These are phyloP conservation scores for Anoplopoma fimbria DNA, from an alignment of 2,113 vertebrate species.

Conservation along the genomic window DNA sequence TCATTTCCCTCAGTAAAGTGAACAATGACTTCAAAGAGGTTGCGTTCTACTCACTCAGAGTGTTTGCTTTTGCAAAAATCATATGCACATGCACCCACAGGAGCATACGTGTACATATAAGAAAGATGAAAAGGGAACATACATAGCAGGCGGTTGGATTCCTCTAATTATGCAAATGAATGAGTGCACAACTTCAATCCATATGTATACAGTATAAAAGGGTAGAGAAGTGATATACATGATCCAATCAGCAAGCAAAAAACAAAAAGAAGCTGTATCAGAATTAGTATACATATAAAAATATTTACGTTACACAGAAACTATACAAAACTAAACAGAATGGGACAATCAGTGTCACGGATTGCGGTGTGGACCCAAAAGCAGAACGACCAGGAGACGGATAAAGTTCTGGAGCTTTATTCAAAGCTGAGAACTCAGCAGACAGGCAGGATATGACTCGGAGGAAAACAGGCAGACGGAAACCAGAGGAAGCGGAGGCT, in stretches of 20 bases:
- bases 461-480: too few species aligned
- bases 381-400: too few species aligned
- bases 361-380: too few species aligned
- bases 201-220: neutral
- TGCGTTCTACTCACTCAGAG: slow-evolving; percentile 5
- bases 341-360: slow-evolving; percentile 22
- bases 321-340: slow-evolving; percentile 1
- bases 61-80: slow-evolving; percentile 36
- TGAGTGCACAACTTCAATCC: slow-evolving; percentile 11
- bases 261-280: slow-evolving; percentile 2
- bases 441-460: too few species aligned
- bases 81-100: slow-evolving; percentile 40
- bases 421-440: too few species aligned
- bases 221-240: neutral
- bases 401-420: too few species aligned
- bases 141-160: slow-evolving; percentile 15
- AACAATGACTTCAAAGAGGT: slow-evolving; percentile 69
- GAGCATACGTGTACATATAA: slow-evolving; percentile 32
- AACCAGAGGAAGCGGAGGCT: too few species aligned
- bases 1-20: slow-evolving; percentile 24
- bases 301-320: slow-evolving; percentile 18
- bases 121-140: slow-evolving; percentile 48
- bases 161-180: slow-evolving; percentile 36
- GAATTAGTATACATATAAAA: slow-evolving; percentile 13
- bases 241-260: slow-evolving; percentile 8